Evolutionary conservation across 2,113 vertebrate species (phyloP).

Genomic region (Cathartes aura): DNA sequence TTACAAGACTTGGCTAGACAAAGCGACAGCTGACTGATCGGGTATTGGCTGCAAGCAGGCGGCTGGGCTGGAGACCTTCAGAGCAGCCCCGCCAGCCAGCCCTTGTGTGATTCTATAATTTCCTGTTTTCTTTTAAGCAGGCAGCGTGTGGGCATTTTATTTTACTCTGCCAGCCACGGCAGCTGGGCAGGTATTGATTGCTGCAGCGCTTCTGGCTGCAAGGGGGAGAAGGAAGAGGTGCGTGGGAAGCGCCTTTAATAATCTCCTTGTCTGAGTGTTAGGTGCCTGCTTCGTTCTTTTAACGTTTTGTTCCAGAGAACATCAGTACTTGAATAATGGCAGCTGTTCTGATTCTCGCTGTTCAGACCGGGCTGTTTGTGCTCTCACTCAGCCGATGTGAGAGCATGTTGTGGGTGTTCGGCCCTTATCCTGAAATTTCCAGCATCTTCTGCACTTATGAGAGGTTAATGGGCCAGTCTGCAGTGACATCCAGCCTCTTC

Average conservation of each 20-base stretch:
- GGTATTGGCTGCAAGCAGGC: not conserved
- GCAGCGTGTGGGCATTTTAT: not conserved
- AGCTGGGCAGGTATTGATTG: slow-evolving; percentile 11
- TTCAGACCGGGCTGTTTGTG: not conserved
- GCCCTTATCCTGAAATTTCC: not conserved
- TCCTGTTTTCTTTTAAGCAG: not conserved
- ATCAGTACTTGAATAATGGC: not conserved
- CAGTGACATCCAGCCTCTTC: not conserved
- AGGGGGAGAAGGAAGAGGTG: not conserved
- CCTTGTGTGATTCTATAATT: not conserved
- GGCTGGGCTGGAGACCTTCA: not conserved
- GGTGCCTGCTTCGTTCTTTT: not conserved
- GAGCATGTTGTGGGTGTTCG: not conserved
- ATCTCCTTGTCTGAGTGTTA: not conserved
- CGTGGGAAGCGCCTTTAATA: not conserved
- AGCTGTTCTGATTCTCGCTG: not conserved
- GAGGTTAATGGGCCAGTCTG: not conserved
- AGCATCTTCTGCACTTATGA: not conserved
- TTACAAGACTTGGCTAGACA: not conserved
- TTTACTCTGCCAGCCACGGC: not conserved
- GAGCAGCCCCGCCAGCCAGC: not conserved
- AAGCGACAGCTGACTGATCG: not conserved
- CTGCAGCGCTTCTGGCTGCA: not conserved
- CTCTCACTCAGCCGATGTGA: fast-evolving
- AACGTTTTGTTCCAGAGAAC: not conserved